These are phyloP conservation scores for Xanthostigma xanthostigma DNA, from an alignment of 2,888 invertebrate genomes.

Conservation along the genomic window DNA sequence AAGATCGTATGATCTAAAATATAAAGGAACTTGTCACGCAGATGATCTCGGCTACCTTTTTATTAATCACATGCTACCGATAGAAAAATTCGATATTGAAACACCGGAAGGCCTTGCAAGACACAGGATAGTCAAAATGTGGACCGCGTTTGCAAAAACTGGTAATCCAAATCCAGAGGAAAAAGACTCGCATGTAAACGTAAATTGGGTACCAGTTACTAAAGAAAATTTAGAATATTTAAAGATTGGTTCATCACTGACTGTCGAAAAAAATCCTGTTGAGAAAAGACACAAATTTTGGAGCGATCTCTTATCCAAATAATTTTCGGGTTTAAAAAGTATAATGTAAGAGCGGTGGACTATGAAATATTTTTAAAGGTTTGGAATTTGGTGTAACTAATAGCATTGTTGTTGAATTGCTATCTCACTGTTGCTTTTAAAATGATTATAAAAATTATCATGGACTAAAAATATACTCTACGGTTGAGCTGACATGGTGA, in stretches of 20 bases:
- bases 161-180: constrained; percentile 16
- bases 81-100: neutral
- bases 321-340: too few species aligned
- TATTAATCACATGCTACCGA: constrained; percentile 12
- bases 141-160: constrained; percentile 20
- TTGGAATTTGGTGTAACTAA: too few species aligned
- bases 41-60: constrained; percentile 21
- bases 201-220: constrained; percentile 13
- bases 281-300: constrained; percentile 21
- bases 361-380: too few species aligned
- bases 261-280: constrained; percentile 17
- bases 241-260: constrained; percentile 19
- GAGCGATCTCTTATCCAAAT: constrained; percentile 13
- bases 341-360: too few species aligned
- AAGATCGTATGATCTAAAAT: neutral
- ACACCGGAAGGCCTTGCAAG: constrained; percentile 14
- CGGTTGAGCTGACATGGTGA: too few species aligned
- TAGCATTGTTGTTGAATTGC: too few species aligned
- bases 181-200: constrained; percentile 8
- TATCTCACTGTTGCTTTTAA: too few species aligned
- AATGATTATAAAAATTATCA: too few species aligned
- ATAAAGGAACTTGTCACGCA: constrained; percentile 15
- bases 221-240: constrained; percentile 17
- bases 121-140: constrained; percentile 15
- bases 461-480: too few species aligned